phyloP scores from a whole-genome alignment of 2,888 invertebrate species.

The Archaeoteleia sp. region DNA sequence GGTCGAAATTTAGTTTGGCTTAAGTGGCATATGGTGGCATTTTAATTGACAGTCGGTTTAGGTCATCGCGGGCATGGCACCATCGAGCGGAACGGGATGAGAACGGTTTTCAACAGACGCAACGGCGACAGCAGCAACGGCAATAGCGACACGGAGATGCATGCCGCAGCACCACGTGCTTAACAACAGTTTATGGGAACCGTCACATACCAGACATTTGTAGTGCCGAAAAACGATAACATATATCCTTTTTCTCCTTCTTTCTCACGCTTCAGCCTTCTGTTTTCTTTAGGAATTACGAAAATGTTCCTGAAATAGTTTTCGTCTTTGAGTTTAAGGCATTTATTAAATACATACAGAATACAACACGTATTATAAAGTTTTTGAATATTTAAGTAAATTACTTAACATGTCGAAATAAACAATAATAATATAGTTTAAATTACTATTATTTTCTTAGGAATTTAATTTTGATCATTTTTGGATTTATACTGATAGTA shows the following conservation, averaged over 20 bases:
- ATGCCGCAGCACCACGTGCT: slow-evolving; percentile 62
- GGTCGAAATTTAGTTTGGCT: slow-evolving; percentile 58
- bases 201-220: slow-evolving; percentile 58
- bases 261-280: slow-evolving; percentile 38
- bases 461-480: too few species aligned
- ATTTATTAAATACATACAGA: too few species aligned
- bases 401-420: too few species aligned
- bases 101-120: slow-evolving; percentile 43
- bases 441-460: too few species aligned
- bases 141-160: slow-evolving; percentile 43
- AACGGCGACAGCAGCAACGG: slow-evolving; percentile 53
- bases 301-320: background rate
- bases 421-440: too few species aligned
- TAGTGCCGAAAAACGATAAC: slow-evolving; percentile 38
- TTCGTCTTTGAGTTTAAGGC: background rate
- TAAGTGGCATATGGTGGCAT: slow-evolving; percentile 68
- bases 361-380: too few species aligned
- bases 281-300: slow-evolving; percentile 23
- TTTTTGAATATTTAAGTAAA: too few species aligned
- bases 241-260: slow-evolving; percentile 19
- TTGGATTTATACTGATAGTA: too few species aligned
- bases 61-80: slow-evolving; percentile 64
- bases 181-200: slow-evolving; percentile 64
- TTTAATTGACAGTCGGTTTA: slow-evolving; percentile 71
- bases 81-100: slow-evolving; percentile 47